Conservation (phyloP, 2,888 invertebrate genomes). For the Erynnis tages region DNA sequence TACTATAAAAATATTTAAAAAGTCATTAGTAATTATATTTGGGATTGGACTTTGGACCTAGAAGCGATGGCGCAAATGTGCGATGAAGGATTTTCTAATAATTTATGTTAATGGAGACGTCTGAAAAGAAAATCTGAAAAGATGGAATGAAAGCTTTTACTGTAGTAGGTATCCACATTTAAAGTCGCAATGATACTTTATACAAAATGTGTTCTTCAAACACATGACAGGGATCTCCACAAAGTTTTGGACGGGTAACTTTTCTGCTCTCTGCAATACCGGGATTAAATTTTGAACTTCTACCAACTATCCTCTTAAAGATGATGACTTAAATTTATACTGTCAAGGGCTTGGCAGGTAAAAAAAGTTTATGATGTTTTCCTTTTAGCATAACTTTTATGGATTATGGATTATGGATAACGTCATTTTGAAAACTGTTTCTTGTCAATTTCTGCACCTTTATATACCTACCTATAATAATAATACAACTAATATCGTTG, state of each 20-base stretch:
- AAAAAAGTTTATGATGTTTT: background rate
- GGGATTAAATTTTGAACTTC: constrained; percentile 74
- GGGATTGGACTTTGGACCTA: too few species aligned
- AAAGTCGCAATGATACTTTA: constrained; percentile 27
- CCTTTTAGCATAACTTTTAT: background rate
- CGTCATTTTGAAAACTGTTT: too few species aligned
- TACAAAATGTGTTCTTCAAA: constrained; percentile 35
- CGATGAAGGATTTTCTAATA: too few species aligned
- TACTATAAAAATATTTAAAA: too few species aligned
- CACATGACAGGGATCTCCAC: constrained; percentile 39
- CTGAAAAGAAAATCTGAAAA: background rate
- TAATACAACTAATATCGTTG: too few species aligned
- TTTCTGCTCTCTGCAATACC: constrained; percentile 64
- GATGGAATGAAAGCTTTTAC: background rate
- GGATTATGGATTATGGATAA: background rate
- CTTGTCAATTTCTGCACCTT: too few species aligned
- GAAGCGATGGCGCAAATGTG: too few species aligned
- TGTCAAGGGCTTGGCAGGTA: constrained; percentile 39
- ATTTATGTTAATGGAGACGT: too few species aligned
- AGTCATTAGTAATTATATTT: too few species aligned
- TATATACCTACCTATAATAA: too few species aligned
- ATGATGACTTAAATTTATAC: constrained; percentile 66
- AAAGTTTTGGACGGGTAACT: constrained; percentile 68
- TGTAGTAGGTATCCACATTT: constrained; percentile 25
- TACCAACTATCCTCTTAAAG: constrained; percentile 65